These are phyloP conservation scores for Astropecten irregularis DNA, from an alignment of 53 echinoderm and acorn worm genomes.

Conservation along the genomic window DNA sequence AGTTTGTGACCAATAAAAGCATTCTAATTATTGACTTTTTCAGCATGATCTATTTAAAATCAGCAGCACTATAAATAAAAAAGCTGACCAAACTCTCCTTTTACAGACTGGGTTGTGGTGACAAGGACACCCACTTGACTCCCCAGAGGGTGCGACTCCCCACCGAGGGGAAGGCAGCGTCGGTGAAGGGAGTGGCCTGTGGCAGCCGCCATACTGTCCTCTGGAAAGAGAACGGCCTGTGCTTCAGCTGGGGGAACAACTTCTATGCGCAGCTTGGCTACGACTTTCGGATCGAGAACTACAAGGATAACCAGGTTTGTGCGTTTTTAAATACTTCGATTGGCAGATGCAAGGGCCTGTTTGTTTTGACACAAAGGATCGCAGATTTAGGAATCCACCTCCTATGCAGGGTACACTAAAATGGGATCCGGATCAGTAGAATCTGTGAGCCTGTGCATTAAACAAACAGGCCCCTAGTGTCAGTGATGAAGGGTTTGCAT, in stretches of 20 bases:
- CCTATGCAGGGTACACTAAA: too few species aligned
- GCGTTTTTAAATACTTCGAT: background rate
- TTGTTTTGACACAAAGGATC: too few species aligned
- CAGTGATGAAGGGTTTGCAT: background rate
- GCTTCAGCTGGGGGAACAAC: slow-evolving; percentile 98
- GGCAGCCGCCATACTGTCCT: slow-evolving; percentile 90
- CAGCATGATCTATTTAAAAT: too few species aligned
- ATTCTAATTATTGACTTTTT: too few species aligned
- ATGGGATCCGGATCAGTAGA: too few species aligned
- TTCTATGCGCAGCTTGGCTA: slow-evolving; percentile 97
- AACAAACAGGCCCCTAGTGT: too few species aligned
- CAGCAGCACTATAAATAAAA: too few species aligned
- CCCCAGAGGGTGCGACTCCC: slow-evolving; percentile 72
- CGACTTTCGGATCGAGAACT: slow-evolving; percentile 94
- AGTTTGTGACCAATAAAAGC: too few species aligned
- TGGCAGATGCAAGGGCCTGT: background rate
- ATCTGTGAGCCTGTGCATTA: too few species aligned
- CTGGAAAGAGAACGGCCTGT: slow-evolving; percentile 80
- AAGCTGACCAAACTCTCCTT: too few species aligned
- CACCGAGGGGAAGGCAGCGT: slow-evolving; percentile 11
- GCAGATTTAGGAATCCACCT: too few species aligned
- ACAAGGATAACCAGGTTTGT: slow-evolving; percentile 96
- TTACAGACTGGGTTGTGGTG: slow-evolving; percentile 92
- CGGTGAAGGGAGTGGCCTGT: slow-evolving; percentile 80
- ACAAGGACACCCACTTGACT: slow-evolving; percentile 76